Percentiles rank a stretch among this genome's conserved stretches.
Conservation (phyloP, 2,888 invertebrate species). For the Ctena decussata region DNA sequence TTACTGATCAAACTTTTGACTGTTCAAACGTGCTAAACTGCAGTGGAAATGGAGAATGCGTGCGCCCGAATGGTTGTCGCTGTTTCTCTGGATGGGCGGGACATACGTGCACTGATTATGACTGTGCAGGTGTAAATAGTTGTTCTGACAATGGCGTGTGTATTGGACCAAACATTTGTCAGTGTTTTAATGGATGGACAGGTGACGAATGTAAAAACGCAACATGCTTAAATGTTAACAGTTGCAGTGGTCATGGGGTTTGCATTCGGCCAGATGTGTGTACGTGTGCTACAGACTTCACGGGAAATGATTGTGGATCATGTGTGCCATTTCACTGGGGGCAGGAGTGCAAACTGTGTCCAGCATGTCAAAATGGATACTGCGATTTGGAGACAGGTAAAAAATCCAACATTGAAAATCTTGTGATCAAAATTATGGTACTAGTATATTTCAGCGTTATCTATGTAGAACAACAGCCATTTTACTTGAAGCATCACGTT, state of each 20-base stretch:
- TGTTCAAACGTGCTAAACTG: slow-evolving; percentile 57
- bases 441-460: too few relatives aligned
- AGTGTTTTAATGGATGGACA: slow-evolving; percentile 64
- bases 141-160: slow-evolving; percentile 68
- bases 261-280: slow-evolving; percentile 49
- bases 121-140: slow-evolving; percentile 54
- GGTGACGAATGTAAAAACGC: slow-evolving; percentile 54
- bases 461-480: too few relatives aligned
- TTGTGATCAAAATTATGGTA: too few relatives aligned
- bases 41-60: slow-evolving; percentile 58
- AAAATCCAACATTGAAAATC: too few relatives aligned
- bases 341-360: slow-evolving; percentile 56
- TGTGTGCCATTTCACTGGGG: slow-evolving; percentile 45
- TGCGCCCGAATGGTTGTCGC: slow-evolving; percentile 52
- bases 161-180: slow-evolving; percentile 66
- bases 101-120: slow-evolving; percentile 42
- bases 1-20: slow-evolving; percentile 48
- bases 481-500: too few relatives aligned
- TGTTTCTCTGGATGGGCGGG: slow-evolving; percentile 62
- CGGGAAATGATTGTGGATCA: slow-evolving; percentile 28
- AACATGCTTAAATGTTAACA: slow-evolving; percentile 48
- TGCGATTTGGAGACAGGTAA: slow-evolving; percentile 57
- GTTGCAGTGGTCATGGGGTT: slow-evolving; percentile 37
- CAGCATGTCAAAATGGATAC: slow-evolving; percentile 55
- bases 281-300: slow-evolving; percentile 26